These are phyloP conservation scores for Trissoscelio sp. DNA, from an alignment of 2,888 invertebrate genomes.

Conservation along the genomic window DNA sequence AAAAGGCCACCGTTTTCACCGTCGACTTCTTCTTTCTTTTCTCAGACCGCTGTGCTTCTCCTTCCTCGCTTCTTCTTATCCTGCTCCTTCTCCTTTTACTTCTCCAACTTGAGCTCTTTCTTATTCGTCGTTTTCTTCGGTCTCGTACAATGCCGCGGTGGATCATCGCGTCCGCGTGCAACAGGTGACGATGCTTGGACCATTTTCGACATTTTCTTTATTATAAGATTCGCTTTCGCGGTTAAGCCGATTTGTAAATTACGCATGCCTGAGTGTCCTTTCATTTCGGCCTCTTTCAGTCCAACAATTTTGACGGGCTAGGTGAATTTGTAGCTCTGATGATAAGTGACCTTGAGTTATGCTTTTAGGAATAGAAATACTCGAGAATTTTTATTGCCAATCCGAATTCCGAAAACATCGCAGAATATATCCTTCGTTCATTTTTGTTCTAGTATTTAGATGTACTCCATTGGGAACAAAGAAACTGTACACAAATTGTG, in stretches of 20 bases:
- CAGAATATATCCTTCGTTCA: too few species aligned
- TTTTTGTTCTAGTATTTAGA: too few species aligned
- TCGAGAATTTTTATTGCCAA: too few species aligned
- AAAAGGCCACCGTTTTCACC: constrained; percentile 68
- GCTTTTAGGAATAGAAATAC: too few species aligned
- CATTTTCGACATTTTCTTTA: constrained; percentile 62
- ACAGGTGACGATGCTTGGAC: constrained; percentile 65
- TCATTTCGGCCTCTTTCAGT: constrained; percentile 11
- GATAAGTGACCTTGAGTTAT: background rate
- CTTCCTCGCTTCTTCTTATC: background rate
- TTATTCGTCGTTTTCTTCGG: constrained; percentile 9
- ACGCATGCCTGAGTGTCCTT: constrained; percentile 40
- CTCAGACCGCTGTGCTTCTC: constrained; percentile 11
- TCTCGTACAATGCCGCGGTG: constrained; percentile 26
- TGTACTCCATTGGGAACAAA: too few species aligned
- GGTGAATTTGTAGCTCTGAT: background rate
- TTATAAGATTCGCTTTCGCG: constrained; percentile 33
- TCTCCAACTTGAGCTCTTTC: background rate
- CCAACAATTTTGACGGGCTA: background rate
- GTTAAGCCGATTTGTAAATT: constrained; percentile 48
- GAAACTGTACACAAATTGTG: too few species aligned
- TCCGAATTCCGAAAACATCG: too few species aligned
- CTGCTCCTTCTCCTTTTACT: background rate
- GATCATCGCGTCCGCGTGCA: constrained; percentile 45
- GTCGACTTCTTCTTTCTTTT: constrained; percentile 23